Conservation (phyloP, 2,888 invertebrate genomes). For the Gymnosoma rotundatum region DNA sequence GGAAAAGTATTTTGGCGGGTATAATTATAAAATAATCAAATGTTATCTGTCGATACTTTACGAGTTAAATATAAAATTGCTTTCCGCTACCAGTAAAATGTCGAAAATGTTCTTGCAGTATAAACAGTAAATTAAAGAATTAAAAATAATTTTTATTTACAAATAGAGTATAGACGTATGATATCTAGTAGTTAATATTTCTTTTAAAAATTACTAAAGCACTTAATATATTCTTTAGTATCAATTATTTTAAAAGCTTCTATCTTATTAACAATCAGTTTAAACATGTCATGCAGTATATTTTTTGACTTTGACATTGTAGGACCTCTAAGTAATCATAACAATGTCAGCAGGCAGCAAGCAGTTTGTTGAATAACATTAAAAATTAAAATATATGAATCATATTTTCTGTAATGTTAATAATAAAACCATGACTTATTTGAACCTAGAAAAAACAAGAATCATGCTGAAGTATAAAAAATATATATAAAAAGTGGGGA, state of each 20-base stretch:
- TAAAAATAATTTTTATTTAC: no score
- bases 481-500: not conserved
- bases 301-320: slow-evolving; percentile 7
- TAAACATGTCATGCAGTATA: not conserved
- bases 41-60: no score
- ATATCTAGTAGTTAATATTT: no score
- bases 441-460: slow-evolving; percentile 55
- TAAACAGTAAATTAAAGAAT: no score
- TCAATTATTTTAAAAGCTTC: not conserved
- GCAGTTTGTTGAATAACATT: not conserved
- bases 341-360: not conserved
- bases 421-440: slow-evolving; percentile 61
- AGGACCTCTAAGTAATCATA: not conserved
- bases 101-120: no score
- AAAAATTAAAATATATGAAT: slow-evolving; percentile 26
- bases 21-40: no score
- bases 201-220: not conserved
- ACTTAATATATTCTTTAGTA: not conserved
- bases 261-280: not conserved
- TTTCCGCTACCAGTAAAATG: no score
- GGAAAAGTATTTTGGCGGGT: no score
- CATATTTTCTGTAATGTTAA: slow-evolving; percentile 30
- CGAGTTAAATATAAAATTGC: no score
- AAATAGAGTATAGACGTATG: no score
- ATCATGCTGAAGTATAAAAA: slow-evolving; percentile 47